A percentile compares a stretch with the other conserved stretches of the same genome.
Evolutionary conservation across 2,113 vertebrate genomes (phyloP).

Genomic region (Lonchura striata): DNA sequence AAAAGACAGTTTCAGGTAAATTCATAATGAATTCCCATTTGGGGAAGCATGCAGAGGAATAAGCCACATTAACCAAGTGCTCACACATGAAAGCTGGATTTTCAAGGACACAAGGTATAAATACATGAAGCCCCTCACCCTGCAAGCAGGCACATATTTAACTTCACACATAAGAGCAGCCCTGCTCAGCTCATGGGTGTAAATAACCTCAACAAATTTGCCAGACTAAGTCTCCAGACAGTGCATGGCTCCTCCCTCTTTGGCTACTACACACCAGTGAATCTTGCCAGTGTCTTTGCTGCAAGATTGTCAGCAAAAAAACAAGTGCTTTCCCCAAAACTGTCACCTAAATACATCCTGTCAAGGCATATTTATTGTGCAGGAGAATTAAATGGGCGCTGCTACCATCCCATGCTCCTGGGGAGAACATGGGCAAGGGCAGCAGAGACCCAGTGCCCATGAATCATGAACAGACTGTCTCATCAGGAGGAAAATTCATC

Average conservation of each 20-base stretch:
- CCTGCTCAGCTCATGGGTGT: not conserved
- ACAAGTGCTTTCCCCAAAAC: not conserved
- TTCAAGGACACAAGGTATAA: not conserved
- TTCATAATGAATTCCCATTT: not conserved
- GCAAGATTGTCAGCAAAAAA: not conserved
- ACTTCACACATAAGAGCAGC: not conserved
- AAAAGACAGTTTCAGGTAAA: not conserved
- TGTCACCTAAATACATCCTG: not conserved
- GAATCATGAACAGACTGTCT: fast-evolving
- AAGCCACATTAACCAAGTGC: not conserved
- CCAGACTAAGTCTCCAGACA: not conserved
- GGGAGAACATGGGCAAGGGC: not conserved
- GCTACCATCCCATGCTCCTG: not conserved
- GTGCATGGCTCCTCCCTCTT: not conserved
- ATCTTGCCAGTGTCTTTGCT: not conserved
- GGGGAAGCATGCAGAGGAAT: not conserved
- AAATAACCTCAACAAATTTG: not conserved
- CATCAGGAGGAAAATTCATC: not conserved
- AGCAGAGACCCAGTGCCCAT: not conserved
- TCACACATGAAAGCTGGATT: not conserved
- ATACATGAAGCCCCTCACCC: not conserved
- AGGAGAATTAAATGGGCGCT: not conserved
- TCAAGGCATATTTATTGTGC: not conserved
- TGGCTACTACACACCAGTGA: no score
- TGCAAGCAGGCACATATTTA: not conserved